phyloP scores from a whole-genome alignment of 1,140 invertebrate genomes.

The Cecropterus lyciades region DNA sequence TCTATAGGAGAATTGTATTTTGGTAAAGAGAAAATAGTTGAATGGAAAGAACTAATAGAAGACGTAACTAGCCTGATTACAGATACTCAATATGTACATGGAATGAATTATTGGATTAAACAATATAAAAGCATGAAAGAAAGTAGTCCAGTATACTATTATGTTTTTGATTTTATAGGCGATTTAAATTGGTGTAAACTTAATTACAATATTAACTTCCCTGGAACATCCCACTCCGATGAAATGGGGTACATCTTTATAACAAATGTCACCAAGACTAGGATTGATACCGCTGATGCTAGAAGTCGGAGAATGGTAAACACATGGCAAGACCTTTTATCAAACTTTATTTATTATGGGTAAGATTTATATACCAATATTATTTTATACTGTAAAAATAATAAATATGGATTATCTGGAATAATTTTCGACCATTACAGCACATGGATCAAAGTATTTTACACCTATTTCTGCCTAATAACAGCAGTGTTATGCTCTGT shows the following conservation, averaged over 20 bases:
- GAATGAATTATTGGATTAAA: conserved; percentile 37
- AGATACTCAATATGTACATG: conserved; percentile 41
- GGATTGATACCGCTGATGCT: conserved; percentile 10
- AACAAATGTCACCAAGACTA: conserved; percentile 28
- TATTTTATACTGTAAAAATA: too few relatives aligned
- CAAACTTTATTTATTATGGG: conserved; percentile 28
- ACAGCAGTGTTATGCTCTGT: too few relatives aligned
- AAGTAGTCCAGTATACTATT: conserved; percentile 40
- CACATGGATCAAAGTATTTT: too few relatives aligned
- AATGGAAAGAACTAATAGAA: conserved; percentile 6
- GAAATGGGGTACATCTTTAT: conserved; percentile 47
- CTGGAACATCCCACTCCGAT: conserved; percentile 38
- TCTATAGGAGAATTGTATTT: conserved; percentile 44
- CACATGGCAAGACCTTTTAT: conserved; percentile 6
- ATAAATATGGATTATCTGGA: too few relatives aligned
- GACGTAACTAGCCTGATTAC: conserved; percentile 37
- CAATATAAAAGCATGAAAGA: conserved; percentile 27
- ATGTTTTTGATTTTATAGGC: conserved; percentile 45
- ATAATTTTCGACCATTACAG: too few relatives aligned
- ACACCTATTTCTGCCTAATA: too few relatives aligned
- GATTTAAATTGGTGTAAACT: conserved; percentile 42
- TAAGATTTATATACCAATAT: conserved; percentile 13
- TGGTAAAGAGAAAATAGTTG: conserved; percentile 9
- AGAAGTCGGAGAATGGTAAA: conserved; percentile 6
- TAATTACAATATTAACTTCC: conserved; percentile 7